phyloP scores from a whole-genome alignment of 1,140 invertebrate genomes.

The Euura saliciscinereae region DNA sequence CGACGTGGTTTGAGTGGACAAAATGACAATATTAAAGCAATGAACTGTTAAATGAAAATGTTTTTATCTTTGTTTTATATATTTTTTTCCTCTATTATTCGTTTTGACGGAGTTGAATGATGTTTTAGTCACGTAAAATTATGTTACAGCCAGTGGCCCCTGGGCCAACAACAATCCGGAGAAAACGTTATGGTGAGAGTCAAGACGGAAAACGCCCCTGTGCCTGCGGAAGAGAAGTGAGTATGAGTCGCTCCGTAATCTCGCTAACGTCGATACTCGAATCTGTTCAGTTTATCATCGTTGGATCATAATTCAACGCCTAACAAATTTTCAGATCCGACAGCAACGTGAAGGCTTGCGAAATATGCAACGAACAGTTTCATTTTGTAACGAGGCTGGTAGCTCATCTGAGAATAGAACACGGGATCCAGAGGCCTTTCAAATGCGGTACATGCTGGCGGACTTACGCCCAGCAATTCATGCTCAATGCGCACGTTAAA shows the following conservation, averaged over 20 bases:
- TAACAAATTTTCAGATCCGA: slow-evolving; percentile 15
- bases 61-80: too few species aligned
- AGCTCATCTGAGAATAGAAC: slow-evolving; percentile 26
- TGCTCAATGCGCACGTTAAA: slow-evolving; percentile 35
- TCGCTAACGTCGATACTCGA: too few species aligned
- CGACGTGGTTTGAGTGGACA: too few species aligned
- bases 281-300: too few species aligned
- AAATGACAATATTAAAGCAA: too few species aligned
- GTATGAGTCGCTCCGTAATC: too few species aligned
- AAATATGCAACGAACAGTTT: slow-evolving; percentile 31
- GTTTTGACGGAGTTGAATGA: too few species aligned
- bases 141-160: slow-evolving; percentile 23
- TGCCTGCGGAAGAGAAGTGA: neutral
- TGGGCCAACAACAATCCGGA: slow-evolving; percentile 9
- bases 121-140: neutral
- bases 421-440: slow-evolving; percentile 38
- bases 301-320: neutral
- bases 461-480: slow-evolving; percentile 41
- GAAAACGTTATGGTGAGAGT: slow-evolving; percentile 1
- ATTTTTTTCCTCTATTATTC: too few species aligned
- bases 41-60: too few species aligned
- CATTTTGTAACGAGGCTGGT: slow-evolving; percentile 29
- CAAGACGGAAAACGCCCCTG: neutral
- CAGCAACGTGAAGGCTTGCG: slow-evolving; percentile 26
- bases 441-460: slow-evolving; percentile 41